Base-by-base conservation (phyloP, 2,888 invertebrate genomes). In the Plagiodera versicolora region DNA sequence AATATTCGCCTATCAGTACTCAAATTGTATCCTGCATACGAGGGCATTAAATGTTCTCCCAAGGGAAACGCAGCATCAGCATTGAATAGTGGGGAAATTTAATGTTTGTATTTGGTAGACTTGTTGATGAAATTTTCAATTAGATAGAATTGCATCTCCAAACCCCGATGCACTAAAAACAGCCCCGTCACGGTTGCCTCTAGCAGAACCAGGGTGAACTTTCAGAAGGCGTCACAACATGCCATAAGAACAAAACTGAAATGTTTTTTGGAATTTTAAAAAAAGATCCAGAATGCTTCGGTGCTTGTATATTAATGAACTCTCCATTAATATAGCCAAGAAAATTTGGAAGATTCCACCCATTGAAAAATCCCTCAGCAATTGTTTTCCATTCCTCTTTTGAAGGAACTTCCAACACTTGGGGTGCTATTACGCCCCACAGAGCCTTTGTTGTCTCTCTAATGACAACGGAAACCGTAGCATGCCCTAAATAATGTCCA, bases 261-360 rank as follows among this genome's bases (percentile, higher is more conserved):
- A 14, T 47, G 30, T 47, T 47, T 46, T 47, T 48, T 46, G n/a
- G 44, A 44, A 19, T 54, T 44, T 2, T n/a, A 54, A 54, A 54
- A 54, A n/a, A 18, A 24, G 52, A 16, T 5, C 52, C 52, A 52
- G 52, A 52, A 39, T 52, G 52, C 18, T 52, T 52, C 4, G 52
- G 52, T 11, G 35, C 52, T 52, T 52, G 52, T 3, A 52, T 18
- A 52, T n/a, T 52, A 18, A 52, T 18, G 18, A 35, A 35, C 18
- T 52, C 35, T 20, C 49, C 56, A 49, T 56, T 46, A 55, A 55
- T 46, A 24, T 28, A 39, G 32, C 55, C 55, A 45, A 55, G 11
- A 55, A 46, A 55, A 35, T 56, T 56, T 20, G 56, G 56, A 35
- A 56, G 49, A 49, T 49, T 49, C 49, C 49, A 49, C 16, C 16